phyloP scores from a whole-genome alignment of 2,888 invertebrate genomes.

The Acanthosepion pharaonis region DNA sequence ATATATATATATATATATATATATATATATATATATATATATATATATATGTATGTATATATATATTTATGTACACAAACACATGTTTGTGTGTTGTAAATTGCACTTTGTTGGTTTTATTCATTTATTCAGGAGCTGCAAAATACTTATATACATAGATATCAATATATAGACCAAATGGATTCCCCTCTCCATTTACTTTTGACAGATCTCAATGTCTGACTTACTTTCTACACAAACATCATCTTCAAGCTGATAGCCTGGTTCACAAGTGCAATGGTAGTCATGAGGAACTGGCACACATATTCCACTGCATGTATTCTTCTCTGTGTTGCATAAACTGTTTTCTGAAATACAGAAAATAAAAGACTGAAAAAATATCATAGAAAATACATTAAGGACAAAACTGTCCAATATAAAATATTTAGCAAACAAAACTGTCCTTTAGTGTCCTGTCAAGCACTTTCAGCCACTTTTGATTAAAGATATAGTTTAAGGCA shows the following conservation, averaged over 20 bases:
- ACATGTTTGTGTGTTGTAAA: not conserved
- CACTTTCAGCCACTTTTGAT: no score
- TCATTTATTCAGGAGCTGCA: not conserved
- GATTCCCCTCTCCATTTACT: not conserved
- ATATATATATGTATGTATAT: no score
- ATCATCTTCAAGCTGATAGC: conserved; percentile 59
- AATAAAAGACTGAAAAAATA: not conserved
- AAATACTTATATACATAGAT: not conserved
- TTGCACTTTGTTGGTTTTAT: not conserved
- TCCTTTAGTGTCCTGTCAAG: not conserved
- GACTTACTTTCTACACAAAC: conserved; percentile 62
- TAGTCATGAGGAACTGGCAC: conserved; percentile 63
- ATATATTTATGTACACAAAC: no score
- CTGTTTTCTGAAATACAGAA: conserved; percentile 43
- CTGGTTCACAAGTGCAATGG: conserved; percentile 64
- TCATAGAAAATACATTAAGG: not conserved
- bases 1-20: no score
- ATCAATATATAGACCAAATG: not conserved
- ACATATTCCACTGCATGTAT: conserved; percentile 59
- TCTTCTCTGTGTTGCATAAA: conserved; percentile 51
- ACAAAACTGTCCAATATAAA: not conserved
- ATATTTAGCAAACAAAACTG: not conserved
- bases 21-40: no score
- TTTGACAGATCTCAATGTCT: not conserved
- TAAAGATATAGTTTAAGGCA: no score